phyloP scores from a whole-genome alignment of 2,888 invertebrate genomes.

The Dugesia japonica region DNA sequence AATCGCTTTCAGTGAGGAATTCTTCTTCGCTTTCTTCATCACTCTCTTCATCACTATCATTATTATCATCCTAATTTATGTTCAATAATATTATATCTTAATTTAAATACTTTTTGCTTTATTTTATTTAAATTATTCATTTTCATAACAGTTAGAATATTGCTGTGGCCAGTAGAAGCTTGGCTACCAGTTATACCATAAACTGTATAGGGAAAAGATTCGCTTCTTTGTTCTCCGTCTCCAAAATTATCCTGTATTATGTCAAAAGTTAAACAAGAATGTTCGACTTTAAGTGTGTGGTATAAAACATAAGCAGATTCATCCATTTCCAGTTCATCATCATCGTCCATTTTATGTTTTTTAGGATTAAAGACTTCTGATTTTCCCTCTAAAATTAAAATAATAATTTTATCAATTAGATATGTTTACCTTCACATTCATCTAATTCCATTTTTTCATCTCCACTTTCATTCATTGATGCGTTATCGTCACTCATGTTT shows the following conservation, averaged over 20 bases:
- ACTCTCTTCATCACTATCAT: slow-evolving; percentile 50
- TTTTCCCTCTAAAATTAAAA: too few species aligned
- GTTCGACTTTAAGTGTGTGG: slow-evolving; percentile 54
- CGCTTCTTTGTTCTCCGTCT: slow-evolving; percentile 52
- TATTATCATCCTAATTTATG: slow-evolving; percentile 54
- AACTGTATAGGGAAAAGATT: slow-evolving; percentile 63
- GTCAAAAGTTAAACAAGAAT: slow-evolving; percentile 92
- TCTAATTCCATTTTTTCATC: background rate
- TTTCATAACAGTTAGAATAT: slow-evolving; percentile 53
- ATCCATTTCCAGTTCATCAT: slow-evolving; percentile 65
- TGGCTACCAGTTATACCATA: slow-evolving; percentile 67
- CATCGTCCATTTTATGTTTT: slow-evolving; percentile 39
- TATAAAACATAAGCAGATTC: slow-evolving; percentile 79
- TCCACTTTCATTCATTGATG: background rate
- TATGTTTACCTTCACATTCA: too few species aligned
- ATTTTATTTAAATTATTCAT: slow-evolving; percentile 46
- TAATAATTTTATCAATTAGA: slow-evolving; percentile 23
- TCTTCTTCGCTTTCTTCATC: slow-evolving; percentile 49
- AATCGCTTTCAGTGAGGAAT: slow-evolving; percentile 59
- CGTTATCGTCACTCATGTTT: background rate
- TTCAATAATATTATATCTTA: too few species aligned
- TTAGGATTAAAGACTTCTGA: slow-evolving; percentile 44
- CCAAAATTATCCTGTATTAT: slow-evolving; percentile 63
- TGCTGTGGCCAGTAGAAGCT: slow-evolving; percentile 53
- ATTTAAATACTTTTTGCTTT: slow-evolving; percentile 36